Conservation (phyloP, 2,888 invertebrate genomes). For the Melinaea marsaeus region DNA sequence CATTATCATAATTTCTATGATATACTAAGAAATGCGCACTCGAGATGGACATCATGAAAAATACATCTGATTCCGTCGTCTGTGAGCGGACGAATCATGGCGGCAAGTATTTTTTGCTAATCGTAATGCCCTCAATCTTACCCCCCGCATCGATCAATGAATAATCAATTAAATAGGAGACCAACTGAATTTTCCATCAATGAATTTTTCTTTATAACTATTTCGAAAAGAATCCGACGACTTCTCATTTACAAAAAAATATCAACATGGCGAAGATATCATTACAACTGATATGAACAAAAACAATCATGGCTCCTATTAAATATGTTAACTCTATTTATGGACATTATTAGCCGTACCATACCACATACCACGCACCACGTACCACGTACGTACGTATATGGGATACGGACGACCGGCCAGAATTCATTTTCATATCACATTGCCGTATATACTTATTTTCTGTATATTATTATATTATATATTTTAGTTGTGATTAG, state of each 20-base stretch:
- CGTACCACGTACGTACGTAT: no score
- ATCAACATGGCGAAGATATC: slow-evolving; percentile 3
- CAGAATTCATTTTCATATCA: no score
- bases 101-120: slow-evolving; percentile 35
- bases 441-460: no score
- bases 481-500: no score
- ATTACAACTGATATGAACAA: slow-evolving; percentile 14
- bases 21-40: slow-evolving; percentile 20
- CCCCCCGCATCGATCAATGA: slow-evolving; percentile 44
- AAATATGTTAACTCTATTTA: no score
- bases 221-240: background rate
- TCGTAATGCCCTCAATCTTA: slow-evolving; percentile 37
- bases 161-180: slow-evolving; percentile 39
- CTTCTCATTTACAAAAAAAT: slow-evolving; percentile 5
- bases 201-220: slow-evolving; percentile 23
- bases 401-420: no score
- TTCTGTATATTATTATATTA: no score
- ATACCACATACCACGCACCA: no score
- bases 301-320: slow-evolving; percentile 3
- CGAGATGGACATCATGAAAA: slow-evolving; percentile 32
- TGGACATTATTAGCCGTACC: no score
- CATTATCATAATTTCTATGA: slow-evolving; percentile 23
- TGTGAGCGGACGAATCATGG: slow-evolving; percentile 37
- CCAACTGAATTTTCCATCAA: slow-evolving; percentile 33
- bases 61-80: slow-evolving; percentile 34